Conservation (phyloP, 2,113 vertebrate genomes). For the Pica pica region DNA sequence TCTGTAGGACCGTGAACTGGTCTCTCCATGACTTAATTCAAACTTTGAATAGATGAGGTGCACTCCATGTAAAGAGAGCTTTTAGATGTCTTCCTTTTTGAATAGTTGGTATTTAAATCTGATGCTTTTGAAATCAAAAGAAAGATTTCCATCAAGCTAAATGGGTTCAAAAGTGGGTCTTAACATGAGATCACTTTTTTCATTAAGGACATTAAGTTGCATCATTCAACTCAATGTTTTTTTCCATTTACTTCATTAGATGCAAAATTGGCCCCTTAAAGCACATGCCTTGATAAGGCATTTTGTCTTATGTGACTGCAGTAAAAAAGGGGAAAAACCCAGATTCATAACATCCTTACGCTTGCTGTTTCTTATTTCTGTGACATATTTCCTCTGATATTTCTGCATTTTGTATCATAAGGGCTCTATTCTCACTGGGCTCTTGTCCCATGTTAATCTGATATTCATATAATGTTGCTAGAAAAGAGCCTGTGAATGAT, state of each 20-base stretch:
- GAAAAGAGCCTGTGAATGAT: conserved; percentile 38
- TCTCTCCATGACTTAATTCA: background rate
- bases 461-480: conserved; percentile 55
- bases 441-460: conserved; percentile 52
- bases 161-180: conserved; percentile 27
- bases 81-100: background rate
- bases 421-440: conserved; percentile 40
- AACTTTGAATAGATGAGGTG: background rate
- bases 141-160: conserved; percentile 20
- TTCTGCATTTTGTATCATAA: conserved; percentile 56
- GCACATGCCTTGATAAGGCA: background rate
- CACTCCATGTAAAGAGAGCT: background rate
- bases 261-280: conserved; percentile 25
- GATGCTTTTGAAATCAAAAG: conserved; percentile 6
- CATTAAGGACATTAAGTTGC: conserved; percentile 29
- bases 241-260: conserved; percentile 27
- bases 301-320: background rate
- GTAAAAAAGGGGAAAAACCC: background rate
- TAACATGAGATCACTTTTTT: conserved; percentile 40
- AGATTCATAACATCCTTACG: background rate
- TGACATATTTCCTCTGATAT: conserved; percentile 30
- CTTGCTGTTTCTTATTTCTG: conserved; percentile 14
- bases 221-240: conserved; percentile 15
- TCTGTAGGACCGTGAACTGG: background rate
- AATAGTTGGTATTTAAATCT: background rate